Conservation (phyloP, 2,797 vertebrate genomes). For the Cossypha niveicapilla region DNA sequence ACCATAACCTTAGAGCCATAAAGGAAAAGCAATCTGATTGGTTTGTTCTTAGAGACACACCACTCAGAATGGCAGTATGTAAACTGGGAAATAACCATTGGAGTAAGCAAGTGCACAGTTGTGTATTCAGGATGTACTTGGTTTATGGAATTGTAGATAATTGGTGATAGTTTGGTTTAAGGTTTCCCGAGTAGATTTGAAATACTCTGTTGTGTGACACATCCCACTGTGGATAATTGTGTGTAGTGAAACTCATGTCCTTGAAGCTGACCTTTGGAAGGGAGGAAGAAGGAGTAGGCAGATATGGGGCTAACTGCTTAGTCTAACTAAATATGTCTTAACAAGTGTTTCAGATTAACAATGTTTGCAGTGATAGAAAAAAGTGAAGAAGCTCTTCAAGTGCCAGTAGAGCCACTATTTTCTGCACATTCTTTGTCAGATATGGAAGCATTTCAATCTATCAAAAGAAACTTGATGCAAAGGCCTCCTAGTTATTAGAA, state of each 20-base stretch:
- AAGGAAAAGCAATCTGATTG: background rate
- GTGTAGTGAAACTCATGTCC: background rate
- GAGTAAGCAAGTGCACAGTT: background rate
- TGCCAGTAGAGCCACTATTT: background rate
- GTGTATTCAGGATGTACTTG: background rate
- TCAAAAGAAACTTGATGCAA: background rate
- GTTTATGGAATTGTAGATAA: background rate
- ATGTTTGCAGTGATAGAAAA: background rate
- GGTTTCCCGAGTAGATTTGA: background rate
- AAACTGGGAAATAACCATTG: background rate
- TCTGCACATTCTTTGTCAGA: background rate
- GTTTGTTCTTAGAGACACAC: background rate
- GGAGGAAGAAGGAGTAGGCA: background rate
- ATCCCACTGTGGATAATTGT: background rate
- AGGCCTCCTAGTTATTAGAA: background rate
- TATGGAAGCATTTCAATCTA: background rate
- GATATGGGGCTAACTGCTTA: background rate
- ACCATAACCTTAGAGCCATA: background rate
- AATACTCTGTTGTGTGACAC: background rate
- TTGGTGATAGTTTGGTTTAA: background rate
- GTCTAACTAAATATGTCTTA: background rate
- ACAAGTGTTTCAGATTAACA: background rate
- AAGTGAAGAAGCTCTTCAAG: background rate
- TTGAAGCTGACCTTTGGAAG: background rate
- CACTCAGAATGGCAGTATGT: background rate